These are phyloP conservation scores for Carcinoscorpius rotundicauda DNA, from an alignment of 1,140 invertebrate species.

Conservation along the genomic window DNA sequence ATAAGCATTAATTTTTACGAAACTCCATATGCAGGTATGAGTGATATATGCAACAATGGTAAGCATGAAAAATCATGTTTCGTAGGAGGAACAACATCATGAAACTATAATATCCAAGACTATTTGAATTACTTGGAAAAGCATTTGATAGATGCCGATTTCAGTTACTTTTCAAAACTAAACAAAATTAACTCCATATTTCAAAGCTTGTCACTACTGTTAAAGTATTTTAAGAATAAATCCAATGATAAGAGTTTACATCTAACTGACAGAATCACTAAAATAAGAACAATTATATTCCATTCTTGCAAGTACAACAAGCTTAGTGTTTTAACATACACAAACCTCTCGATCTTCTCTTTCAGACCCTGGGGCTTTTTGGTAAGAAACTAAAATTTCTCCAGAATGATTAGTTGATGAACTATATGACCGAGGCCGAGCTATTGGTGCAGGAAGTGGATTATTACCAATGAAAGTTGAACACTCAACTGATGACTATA, in stretches of 20 bases:
- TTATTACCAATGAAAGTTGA: too few species aligned
- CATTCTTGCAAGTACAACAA: too few species aligned
- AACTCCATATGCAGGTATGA: too few species aligned
- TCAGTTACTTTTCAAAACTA: too few species aligned
- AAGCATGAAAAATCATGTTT: too few species aligned
- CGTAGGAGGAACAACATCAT: too few species aligned
- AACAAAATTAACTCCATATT: neutral
- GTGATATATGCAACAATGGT: too few species aligned
- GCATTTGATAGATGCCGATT: too few species aligned
- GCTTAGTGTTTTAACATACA: slow-evolving; percentile 1
- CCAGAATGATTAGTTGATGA: slow-evolving; percentile 27
- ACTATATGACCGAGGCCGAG: slow-evolving; percentile 34
- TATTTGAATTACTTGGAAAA: too few species aligned
- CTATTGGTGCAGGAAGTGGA: slow-evolving; percentile 34
- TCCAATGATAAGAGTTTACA: neutral
- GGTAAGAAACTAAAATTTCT: slow-evolving; percentile 28
- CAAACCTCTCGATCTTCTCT: slow-evolving; percentile 42
- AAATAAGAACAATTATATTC: neutral
- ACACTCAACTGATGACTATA: too few species aligned
- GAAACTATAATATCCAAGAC: too few species aligned
- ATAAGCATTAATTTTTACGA: too few species aligned
- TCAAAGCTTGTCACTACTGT: neutral
- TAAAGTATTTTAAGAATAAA: neutral
- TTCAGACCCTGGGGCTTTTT: slow-evolving; percentile 37
- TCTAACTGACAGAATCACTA: neutral